Percentiles rank a stretch among this genome's conserved stretches.
Evolutionary conservation across 1,140 invertebrate species (phyloP).

Genomic region (Arctopsyche grandis): DNA sequence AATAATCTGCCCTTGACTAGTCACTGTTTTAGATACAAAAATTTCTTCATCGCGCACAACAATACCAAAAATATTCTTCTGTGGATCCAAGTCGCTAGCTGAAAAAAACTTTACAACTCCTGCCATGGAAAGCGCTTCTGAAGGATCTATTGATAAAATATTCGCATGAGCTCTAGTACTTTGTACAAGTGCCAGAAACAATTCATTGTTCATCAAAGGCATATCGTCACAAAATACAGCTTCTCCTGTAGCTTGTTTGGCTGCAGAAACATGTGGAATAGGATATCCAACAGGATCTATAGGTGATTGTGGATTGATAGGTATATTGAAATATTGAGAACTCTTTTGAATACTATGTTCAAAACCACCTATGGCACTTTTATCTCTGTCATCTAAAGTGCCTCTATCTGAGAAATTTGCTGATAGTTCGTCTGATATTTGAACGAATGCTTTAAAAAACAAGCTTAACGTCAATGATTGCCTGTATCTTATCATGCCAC

Average conservation of each 20-base stretch:
- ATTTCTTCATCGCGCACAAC: constrained; percentile 83
- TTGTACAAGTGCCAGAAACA: constrained; percentile 81
- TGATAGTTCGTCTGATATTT: constrained; percentile 71
- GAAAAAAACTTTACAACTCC: constrained; percentile 82
- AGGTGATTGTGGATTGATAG: constrained; percentile 68
- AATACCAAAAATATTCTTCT: constrained; percentile 73
- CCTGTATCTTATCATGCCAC: constrained; percentile 90
- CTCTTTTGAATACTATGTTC: constrained; percentile 73
- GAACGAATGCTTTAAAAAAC: constrained; percentile 90
- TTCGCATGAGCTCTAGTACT: constrained; percentile 85
- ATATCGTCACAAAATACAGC: constrained; percentile 94
- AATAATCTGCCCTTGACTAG: constrained; percentile 80
- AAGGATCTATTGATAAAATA: constrained; percentile 78
- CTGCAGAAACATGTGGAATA: constrained; percentile 82
- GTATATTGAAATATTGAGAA: constrained; percentile 84
- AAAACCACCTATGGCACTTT: constrained; percentile 71
- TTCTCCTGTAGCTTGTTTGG: constrained; percentile 92
- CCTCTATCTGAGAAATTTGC: constrained; percentile 58
- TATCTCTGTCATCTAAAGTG: constrained; percentile 62
- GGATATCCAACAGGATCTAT: constrained; percentile 84
- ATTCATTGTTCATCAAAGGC: constrained; percentile 75
- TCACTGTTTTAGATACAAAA: constrained; percentile 76
- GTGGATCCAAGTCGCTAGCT: constrained; percentile 74
- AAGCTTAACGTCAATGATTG: constrained; percentile 84
- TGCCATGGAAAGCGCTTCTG: constrained; percentile 74